A percentile compares a stretch with the other conserved stretches of the same genome.
phyloP scores from a whole-genome alignment of 35 echinoderm and acorn worm species.

The Nesometra sesokonis region DNA sequence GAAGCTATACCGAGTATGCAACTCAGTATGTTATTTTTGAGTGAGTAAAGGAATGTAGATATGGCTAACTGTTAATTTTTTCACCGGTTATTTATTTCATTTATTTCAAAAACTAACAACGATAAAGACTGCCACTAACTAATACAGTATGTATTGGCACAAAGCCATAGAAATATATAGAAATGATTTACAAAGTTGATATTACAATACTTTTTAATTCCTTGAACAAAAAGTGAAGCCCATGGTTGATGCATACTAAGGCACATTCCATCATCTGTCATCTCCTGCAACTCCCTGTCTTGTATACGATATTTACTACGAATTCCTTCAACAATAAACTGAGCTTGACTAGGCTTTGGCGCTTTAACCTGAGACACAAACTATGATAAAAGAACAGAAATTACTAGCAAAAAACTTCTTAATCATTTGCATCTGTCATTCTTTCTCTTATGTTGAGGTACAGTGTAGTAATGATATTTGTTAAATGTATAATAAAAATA shows the following conservation, averaged over 20 bases:
- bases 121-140: too few relatives aligned
- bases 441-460: too few relatives aligned
- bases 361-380: neutral
- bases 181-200: too few relatives aligned
- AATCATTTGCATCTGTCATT: neutral
- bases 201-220: conserved; percentile 69
- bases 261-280: conserved; percentile 88
- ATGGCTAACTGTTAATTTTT: too few relatives aligned
- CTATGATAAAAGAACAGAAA: neutral
- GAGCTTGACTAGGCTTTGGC: neutral
- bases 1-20: too few relatives aligned
- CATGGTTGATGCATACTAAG: conserved; percentile 95
- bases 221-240: conserved; percentile 67
- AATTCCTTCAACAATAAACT: neutral
- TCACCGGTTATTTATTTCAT: neutral
- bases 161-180: too few relatives aligned
- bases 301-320: conserved; percentile 40
- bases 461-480: too few relatives aligned
- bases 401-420: neutral
- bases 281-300: conserved; percentile 67
- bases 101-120: neutral
- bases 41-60: too few relatives aligned
- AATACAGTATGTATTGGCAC: too few relatives aligned
- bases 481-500: too few relatives aligned
- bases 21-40: too few relatives aligned